phyloP scores from a whole-genome alignment of 37 sponge, comb jelly and placozoan genomes.

The Cladorhizidae sp. region DNA sequence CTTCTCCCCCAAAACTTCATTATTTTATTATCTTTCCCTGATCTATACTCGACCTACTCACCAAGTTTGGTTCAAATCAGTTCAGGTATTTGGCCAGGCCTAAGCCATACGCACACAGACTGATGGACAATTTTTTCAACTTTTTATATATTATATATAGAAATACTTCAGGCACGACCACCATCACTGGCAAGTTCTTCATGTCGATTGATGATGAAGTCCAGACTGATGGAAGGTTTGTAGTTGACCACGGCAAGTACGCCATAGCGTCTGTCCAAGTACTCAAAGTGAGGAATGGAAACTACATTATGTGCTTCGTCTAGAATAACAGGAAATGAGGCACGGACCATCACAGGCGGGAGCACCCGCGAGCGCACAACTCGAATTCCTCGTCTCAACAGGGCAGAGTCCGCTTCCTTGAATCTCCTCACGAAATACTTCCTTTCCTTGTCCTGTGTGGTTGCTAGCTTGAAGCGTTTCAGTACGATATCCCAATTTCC shows the following conservation, averaged over 20 bases:
- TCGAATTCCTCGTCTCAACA: slow-evolving; percentile 36
- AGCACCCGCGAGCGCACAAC: slow-evolving; percentile 7
- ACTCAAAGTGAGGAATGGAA: slow-evolving; percentile 59
- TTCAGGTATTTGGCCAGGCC: too few species aligned
- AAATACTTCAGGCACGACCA: background rate
- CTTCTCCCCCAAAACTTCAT: too few species aligned
- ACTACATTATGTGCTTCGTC: slow-evolving; percentile 33
- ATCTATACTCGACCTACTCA: too few species aligned
- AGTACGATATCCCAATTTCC: slow-evolving; percentile 49
- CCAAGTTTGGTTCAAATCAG: too few species aligned
- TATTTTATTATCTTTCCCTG: too few species aligned
- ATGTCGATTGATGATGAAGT: background rate
- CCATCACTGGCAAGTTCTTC: background rate
- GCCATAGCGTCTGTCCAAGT: slow-evolving; percentile 16
- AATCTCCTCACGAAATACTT: slow-evolving; percentile 37
- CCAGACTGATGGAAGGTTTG: slow-evolving; percentile 17
- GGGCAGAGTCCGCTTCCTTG: background rate
- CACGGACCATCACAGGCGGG: slow-evolving; percentile 35
- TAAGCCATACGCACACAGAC: background rate
- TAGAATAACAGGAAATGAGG: slow-evolving; percentile 61
- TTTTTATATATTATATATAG: too few species aligned
- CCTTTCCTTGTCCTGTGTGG: background rate
- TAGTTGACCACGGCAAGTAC: slow-evolving; percentile 7
- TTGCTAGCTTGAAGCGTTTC: background rate
- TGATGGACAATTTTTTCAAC: too few species aligned